phyloP scores from a whole-genome alignment of 2,888 invertebrate species.

The Didymodactylos carnosus region DNA sequence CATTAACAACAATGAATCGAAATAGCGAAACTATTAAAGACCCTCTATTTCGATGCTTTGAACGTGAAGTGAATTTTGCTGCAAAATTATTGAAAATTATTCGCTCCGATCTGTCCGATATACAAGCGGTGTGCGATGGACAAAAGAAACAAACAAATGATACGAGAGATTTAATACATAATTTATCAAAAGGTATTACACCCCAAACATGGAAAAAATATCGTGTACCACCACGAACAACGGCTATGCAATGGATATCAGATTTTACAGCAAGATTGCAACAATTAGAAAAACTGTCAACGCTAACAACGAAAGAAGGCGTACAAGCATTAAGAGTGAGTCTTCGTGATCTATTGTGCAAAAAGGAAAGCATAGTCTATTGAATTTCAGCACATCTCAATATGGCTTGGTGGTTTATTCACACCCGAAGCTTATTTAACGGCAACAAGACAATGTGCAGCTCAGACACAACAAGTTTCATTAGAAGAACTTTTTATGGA shows the following conservation, averaged over 20 bases:
- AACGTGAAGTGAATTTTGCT: constrained; percentile 79
- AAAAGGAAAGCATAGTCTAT: no score
- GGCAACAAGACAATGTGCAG: constrained; percentile 91
- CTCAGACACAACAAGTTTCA: constrained; percentile 55
- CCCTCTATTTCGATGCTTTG: constrained; percentile 81
- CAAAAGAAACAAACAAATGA: constrained; percentile 97
- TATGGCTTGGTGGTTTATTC: constrained; percentile 89
- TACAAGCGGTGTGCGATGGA: constrained; percentile 54
- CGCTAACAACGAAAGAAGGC: constrained; percentile 1
- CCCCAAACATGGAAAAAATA: constrained; percentile 80
- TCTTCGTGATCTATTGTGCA: no score
- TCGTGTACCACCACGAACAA: constrained; percentile 75
- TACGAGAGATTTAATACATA: constrained; percentile 75
- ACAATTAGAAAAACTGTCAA: constrained; percentile 46
- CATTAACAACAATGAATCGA: constrained; percentile 51
- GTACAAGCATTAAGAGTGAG: not conserved
- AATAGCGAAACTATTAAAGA: constrained; percentile 96
- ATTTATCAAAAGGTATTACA: constrained; percentile 80
- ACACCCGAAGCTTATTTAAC: constrained; percentile 98
- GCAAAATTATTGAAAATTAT: constrained; percentile 68
- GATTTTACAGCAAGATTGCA: constrained; percentile 83
- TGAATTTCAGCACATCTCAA: constrained; percentile 38
- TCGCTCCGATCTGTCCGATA: constrained; percentile 38
- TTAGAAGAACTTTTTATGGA: constrained; percentile 81
- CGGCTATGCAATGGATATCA: constrained; percentile 86